Evolutionary conservation across 2,888 invertebrate genomes (phyloP), one percentile per base, ranked within the genome.

Genomic region (Cheilosia pagana): DNA sequence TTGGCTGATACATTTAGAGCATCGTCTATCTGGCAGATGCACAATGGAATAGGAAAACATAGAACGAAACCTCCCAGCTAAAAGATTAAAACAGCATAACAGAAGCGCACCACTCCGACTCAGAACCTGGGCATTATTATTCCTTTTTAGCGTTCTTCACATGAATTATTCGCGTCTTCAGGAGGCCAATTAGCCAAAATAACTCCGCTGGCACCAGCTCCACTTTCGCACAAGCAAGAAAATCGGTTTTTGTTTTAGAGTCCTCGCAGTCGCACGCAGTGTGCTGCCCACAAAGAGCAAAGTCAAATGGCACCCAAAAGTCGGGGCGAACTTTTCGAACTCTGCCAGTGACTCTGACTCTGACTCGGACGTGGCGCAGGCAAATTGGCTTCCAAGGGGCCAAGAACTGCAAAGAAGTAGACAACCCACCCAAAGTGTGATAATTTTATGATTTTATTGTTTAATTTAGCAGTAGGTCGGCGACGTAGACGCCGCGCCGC

Each of bases 371-470:
- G 55, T 43, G 62, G 72, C 41, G 31, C 25, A 79, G 68, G 79
- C 85, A 79, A 85, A 75, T 81, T 43, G 81, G 81, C 67, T 71
- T 71, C 71, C 60, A 65, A 79, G 65, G 65, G 55, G 43, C 71
- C 45, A 50, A 71, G 21, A 50, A 72, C 53, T 60, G 35, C 70
- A 71, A 75, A 68, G 68, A 75, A 81, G 59, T 52, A 65, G 59
- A 65, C 43, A 75, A 50, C 60, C 79, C 55, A 77, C 72, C 68
- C 71, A 63, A 68, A 86, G 85, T 81, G 76, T 76, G 86, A 86
- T 86, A 86, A 81, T 86, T 86, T 86, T 86, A 86, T 86, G 81
- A 86, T 86, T 86, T 86, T 86, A 86, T 86, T 76, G 86, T 86
- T 81, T 81, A 86, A 86, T 81, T 86, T 81, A 81, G 68, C 75